phyloP scores from a whole-genome alignment of 2,888 invertebrate genomes.

The Eulithis testata region DNA sequence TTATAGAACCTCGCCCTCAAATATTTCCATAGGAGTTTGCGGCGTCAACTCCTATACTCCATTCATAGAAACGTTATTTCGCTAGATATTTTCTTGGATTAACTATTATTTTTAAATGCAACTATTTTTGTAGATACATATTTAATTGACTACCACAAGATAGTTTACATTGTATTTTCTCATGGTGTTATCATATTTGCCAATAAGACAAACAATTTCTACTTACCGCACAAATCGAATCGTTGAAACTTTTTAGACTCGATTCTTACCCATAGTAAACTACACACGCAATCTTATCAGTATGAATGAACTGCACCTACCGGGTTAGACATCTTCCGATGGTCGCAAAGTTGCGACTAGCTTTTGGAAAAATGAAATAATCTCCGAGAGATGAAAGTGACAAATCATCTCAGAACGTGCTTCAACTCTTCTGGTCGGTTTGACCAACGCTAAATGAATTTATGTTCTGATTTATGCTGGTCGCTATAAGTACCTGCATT shows the following conservation, averaged over 20 bases:
- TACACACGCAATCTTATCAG: constrained; percentile 47
- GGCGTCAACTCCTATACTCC: constrained; percentile 42
- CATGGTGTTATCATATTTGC: constrained; percentile 78
- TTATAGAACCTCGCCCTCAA: constrained; percentile 50
- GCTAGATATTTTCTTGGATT: constrained; percentile 55
- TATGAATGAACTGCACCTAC: constrained; percentile 30
- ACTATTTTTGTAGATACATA: constrained; percentile 84
- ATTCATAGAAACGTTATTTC: constrained; percentile 45
- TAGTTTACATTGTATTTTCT: constrained; percentile 79
- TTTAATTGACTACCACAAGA: constrained; percentile 80
- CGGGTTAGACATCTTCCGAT: constrained; percentile 6
- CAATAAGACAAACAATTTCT: constrained; percentile 64
- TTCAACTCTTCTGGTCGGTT: constrained; percentile 2
- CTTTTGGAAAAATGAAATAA: constrained; percentile 45
- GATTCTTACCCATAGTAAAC: constrained; percentile 38
- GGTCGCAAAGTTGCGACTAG: constrained; percentile 15
- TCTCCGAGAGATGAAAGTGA: constrained; percentile 38
- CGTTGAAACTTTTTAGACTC: constrained; percentile 53
- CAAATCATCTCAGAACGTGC: neutral
- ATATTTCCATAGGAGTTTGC: constrained; percentile 62
- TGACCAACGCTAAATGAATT: neutral
- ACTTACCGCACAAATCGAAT: constrained; percentile 67
- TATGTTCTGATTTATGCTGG: constrained; percentile 13
- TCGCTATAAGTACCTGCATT: neutral
- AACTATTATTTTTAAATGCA: constrained; percentile 74